Base-by-base conservation (phyloP, 2,888 invertebrate species). In the Dasysyrphus albostriatus region DNA sequence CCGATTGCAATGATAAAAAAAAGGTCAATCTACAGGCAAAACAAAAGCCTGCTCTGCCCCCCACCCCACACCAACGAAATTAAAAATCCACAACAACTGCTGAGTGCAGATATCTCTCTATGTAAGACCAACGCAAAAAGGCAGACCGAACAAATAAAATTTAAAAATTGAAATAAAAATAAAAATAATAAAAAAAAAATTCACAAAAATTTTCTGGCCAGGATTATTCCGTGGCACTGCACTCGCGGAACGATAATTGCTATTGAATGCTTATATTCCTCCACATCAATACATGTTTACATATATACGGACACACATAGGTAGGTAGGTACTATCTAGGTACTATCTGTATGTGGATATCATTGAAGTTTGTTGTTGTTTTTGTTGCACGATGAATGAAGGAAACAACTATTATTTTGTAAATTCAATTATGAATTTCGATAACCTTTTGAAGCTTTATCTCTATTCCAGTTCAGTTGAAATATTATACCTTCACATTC, bases 401-500 rank as follows among this genome's bases (percentile, higher is more conserved):
- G 16, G 32, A 51, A 39, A 56, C 12, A 54, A 54, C 54, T 70
- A 73, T 73, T 77, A 59, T 73, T 83, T 77, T 59, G 58, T 54
- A 72, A 83, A 77, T 77, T 83, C 83, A 77, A 77, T 83, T 83
- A 77, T 77, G 83, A 73, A 78, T 44, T 19, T 39, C 67, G 67
- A 78, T 83, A 83, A 78, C 67, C 67, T 73, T 83, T 83, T 83
- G 73, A 78, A 69, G 54, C 67, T 83, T 83, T 83, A 83, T 83
- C 83, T 78, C 78, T 83, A 83, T 83, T 83, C 83, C 83, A 83
- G 83, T 83, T 83, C 83, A 74, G 73, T 83, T 74, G 73, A 83
- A 78, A 67, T 69, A 73, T 73, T 39, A 14, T 39, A 24, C 5
- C 0, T 24, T 3, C 24, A 24, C 10, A 6, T 12, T 29, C 7